A percentile compares a stretch with the other conserved stretches of the same genome.
phyloP scores from a whole-genome alignment of 2,888 invertebrate genomes.

The Pammene fasciana region DNA sequence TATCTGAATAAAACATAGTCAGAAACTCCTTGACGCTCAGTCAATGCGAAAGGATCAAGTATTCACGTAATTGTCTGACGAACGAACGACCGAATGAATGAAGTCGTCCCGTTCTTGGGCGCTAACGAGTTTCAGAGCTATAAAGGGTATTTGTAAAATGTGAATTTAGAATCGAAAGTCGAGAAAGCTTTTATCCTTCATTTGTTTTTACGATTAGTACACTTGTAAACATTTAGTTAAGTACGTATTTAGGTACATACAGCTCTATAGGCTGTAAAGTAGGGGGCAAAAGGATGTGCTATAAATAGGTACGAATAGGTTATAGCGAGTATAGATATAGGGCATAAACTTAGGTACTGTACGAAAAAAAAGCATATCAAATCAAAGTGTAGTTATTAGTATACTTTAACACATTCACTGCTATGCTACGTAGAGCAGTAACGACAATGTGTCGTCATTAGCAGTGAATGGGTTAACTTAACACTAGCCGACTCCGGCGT shows the following conservation, averaged over 20 bases:
- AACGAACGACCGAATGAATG: slow-evolving; percentile 4
- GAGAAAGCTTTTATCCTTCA: neutral
- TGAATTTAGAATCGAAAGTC: slow-evolving; percentile 1
- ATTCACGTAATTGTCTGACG: slow-evolving; percentile 28
- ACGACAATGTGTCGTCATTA: too few relatives aligned
- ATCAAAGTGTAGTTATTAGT: too few relatives aligned
- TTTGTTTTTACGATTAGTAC: neutral
- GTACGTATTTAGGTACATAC: neutral
- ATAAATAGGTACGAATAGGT: too few relatives aligned
- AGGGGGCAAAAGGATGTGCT: too few relatives aligned
- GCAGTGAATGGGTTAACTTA: too few relatives aligned
- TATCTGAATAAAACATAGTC: slow-evolving; percentile 11
- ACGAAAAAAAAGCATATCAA: too few relatives aligned
- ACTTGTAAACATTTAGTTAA: neutral
- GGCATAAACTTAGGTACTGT: too few relatives aligned
- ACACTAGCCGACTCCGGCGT: too few relatives aligned
- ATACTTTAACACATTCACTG: too few relatives aligned
- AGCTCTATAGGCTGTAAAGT: too few relatives aligned
- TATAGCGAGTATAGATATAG: too few relatives aligned
- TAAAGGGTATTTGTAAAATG: slow-evolving; percentile 14
- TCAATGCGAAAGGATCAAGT: slow-evolving; percentile 26
- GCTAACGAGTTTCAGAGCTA: slow-evolving; percentile 27
- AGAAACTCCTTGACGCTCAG: slow-evolving; percentile 14
- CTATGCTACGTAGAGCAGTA: too few relatives aligned
- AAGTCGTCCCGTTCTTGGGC: slow-evolving; percentile 9